Percentiles rank a stretch among this genome's conserved stretches.
Evolutionary conservation across 2,797 vertebrate genomes (phyloP).

Genomic region (Cottoperca gobio): DNA sequence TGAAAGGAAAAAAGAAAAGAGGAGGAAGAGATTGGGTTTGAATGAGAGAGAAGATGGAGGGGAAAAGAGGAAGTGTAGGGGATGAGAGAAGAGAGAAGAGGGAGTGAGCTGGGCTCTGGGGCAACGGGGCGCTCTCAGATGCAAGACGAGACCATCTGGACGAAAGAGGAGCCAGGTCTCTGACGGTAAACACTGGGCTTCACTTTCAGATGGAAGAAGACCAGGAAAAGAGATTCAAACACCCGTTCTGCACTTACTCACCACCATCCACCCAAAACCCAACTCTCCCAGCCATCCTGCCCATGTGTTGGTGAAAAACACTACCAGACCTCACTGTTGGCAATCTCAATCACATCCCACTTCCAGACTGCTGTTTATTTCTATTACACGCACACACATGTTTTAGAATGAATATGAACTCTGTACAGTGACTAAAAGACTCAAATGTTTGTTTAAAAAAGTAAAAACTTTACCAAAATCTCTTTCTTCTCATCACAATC

Average conservation of each 20-base stretch:
- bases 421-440: no score
- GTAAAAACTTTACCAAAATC: no score
- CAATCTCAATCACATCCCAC: constrained; percentile 28
- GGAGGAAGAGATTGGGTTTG: constrained; percentile 52
- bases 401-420: constrained; percentile 28
- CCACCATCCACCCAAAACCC: constrained; percentile 30
- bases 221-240: constrained; percentile 66
- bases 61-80: constrained; percentile 50
- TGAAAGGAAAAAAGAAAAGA: constrained; percentile 60
- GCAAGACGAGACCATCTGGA: constrained; percentile 81
- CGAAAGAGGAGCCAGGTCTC: constrained; percentile 75
- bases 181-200: constrained; percentile 79
- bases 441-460: no score
- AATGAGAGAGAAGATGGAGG: constrained; percentile 67
- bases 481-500: no score
- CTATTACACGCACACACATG: neutral
- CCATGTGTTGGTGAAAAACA: constrained; percentile 46
- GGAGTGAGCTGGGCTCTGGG: constrained; percentile 61
- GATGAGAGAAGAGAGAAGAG: constrained; percentile 59
- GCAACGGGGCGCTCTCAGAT: constrained; percentile 70
- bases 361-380: constrained; percentile 23
- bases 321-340: constrained; percentile 39
- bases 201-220: constrained; percentile 63
- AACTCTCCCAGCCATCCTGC: constrained; percentile 20
- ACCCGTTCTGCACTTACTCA: constrained; percentile 50